Percentiles rank a stretch among this genome's conserved stretches.
Evolutionary conservation across 2,113 vertebrate genomes (phyloP).

Genomic region (Centropus bengalensis): DNA sequence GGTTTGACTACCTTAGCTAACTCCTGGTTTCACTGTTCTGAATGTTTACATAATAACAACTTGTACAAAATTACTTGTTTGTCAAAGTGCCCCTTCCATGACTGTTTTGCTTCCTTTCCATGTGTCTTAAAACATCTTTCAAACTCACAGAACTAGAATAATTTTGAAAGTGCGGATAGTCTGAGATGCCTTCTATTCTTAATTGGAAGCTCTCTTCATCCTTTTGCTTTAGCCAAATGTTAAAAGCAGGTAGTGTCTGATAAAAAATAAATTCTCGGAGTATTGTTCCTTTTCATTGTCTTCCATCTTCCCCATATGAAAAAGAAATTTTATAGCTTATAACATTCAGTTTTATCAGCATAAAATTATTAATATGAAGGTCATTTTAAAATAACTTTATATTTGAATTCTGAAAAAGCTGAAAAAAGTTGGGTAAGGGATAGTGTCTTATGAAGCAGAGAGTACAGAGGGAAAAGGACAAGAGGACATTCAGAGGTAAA

Average conservation of each 20-base stretch:
- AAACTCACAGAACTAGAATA: neutral
- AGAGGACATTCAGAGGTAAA: neutral
- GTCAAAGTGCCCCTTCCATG: neutral
- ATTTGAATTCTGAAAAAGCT: neutral
- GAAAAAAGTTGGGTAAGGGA: neutral
- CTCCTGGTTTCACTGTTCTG: neutral
- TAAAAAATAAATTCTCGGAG: neutral
- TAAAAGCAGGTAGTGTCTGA: neutral
- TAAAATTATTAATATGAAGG: neutral
- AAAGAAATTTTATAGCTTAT: neutral
- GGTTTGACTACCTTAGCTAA: neutral
- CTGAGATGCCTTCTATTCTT: neutral
- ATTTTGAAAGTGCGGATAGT: neutral
- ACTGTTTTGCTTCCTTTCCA: neutral
- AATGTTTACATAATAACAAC: neutral
- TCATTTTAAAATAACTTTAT: neutral
- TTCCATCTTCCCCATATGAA: neutral
- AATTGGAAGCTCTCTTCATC: neutral
- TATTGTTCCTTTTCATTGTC: neutral
- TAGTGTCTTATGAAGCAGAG: neutral
- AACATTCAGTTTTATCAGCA: neutral
- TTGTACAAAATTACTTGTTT: neutral
- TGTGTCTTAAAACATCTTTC: neutral
- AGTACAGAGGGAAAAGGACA: neutral
- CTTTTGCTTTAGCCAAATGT: neutral